A percentile compares a stretch with the other conserved stretches of the same genome.
Evolutionary conservation across 2,797 vertebrate species (phyloP).

Genomic region (Falco cherrug): DNA sequence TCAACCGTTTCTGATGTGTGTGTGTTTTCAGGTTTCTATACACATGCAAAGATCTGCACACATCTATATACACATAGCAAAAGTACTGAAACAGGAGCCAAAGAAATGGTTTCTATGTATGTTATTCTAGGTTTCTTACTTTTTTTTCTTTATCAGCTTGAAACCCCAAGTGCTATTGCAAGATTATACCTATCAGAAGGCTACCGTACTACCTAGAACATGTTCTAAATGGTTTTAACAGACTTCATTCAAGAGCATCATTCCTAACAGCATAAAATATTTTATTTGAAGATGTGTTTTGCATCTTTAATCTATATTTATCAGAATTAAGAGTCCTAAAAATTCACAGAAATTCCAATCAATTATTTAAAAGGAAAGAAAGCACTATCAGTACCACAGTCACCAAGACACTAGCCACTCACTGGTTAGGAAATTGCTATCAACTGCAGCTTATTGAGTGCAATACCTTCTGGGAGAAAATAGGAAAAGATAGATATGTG

Average conservation of each 20-base stretch:
- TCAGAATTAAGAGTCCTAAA: neutral
- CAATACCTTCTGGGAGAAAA: slow-evolving; percentile 37
- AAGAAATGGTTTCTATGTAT: neutral
- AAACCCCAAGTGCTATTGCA: neutral
- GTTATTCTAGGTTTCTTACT: neutral
- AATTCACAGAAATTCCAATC: neutral
- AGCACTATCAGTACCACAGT: neutral
- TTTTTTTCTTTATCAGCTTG: neutral
- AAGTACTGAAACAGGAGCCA: neutral
- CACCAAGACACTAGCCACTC: slow-evolving; percentile 32
- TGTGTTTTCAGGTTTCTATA: neutral
- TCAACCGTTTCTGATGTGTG: neutral
- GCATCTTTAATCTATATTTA: neutral
- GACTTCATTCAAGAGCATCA: neutral
- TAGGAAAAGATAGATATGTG: slow-evolving; percentile 14
- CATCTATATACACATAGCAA: neutral
- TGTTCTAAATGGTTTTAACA: neutral
- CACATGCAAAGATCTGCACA: neutral
- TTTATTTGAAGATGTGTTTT: neutral
- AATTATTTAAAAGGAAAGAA: neutral
- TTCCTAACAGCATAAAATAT: neutral
- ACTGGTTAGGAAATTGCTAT: slow-evolving; percentile 61
- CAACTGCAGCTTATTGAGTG: slow-evolving; percentile 45
- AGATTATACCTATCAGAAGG: neutral
- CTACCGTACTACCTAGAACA: neutral